Evolutionary conservation across 2,113 vertebrate genomes (phyloP).

Genomic region (Aspiorhynchus laticeps): DNA sequence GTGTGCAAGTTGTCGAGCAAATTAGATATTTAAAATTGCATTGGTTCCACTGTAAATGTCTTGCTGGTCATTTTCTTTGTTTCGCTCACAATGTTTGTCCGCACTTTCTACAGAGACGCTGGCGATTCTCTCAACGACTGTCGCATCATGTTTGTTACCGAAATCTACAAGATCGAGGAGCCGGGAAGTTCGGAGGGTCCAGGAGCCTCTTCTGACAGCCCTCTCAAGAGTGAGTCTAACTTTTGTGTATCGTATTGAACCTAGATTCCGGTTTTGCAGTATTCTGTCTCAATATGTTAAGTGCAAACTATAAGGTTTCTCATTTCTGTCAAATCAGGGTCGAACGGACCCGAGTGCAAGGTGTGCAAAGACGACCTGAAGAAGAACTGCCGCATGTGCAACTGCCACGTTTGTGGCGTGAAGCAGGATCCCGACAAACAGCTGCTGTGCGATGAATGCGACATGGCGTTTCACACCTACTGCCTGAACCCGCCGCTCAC

Average conservation of each 20-base stretch:
- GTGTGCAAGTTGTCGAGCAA: neutral
- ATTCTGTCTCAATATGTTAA: neutral
- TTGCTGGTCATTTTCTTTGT: neutral
- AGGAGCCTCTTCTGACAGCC: conserved; percentile 75
- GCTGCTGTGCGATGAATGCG: conserved; percentile 94
- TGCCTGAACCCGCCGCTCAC: conserved; percentile 89
- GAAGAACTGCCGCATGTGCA: conserved; percentile 87
- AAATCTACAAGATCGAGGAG: conserved; percentile 95
- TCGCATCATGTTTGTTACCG: conserved; percentile 88
- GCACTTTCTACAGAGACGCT: conserved; percentile 73
- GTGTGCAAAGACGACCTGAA: conserved; percentile 87
- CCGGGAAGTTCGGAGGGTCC: conserved; percentile 75
- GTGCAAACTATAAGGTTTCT: neutral
- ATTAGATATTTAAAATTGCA: neutral
- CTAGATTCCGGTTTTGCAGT: fast-evolving
- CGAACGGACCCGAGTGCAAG: conserved; percentile 91
- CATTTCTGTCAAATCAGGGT: conserved; percentile 53
- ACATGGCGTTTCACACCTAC: conserved; percentile 97
- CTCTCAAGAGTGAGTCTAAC: conserved; percentile 80
- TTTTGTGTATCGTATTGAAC: neutral
- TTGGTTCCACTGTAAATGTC: neutral
- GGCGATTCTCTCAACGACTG: conserved; percentile 90
- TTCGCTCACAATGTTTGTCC: neutral
- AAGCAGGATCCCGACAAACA: conserved; percentile 96
- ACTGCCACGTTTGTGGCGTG: conserved; percentile 90